These are phyloP conservation scores for Enhydra lutris DNA, from an alignment of 2,113 vertebrate genomes.

Conservation along the genomic window DNA sequence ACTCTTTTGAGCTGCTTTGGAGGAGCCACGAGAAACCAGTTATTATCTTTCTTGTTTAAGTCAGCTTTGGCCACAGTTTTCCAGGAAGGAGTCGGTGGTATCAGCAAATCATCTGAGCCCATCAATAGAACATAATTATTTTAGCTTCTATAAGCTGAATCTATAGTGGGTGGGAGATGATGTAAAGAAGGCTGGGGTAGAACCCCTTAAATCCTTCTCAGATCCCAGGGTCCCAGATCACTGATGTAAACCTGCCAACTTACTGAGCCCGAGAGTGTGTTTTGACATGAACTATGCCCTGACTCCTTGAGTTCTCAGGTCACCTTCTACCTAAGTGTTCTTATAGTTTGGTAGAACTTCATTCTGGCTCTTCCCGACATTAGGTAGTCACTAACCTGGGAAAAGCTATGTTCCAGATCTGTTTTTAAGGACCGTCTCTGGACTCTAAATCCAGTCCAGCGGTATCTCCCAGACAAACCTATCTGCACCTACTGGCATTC, in stretches of 20 bases:
- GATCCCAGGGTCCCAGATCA: not conserved
- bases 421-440: not conserved
- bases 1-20: not conserved
- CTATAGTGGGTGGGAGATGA: not conserved
- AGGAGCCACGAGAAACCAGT: not conserved
- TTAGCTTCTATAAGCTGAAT: not conserved
- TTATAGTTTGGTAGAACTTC: not conserved
- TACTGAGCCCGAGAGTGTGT: not conserved
- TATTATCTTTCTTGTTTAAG: not conserved
- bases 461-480: not conserved
- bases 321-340: not conserved
- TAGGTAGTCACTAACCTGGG: not conserved
- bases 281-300: not conserved
- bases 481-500: not conserved
- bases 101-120: not conserved
- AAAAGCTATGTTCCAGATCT: not conserved
- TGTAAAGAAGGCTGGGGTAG: not conserved
- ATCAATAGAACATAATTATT: not conserved
- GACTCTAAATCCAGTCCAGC: not conserved
- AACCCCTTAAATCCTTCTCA: not conserved
- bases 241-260: not conserved
- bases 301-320: not conserved
- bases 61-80: not conserved
- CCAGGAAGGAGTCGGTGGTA: not conserved
- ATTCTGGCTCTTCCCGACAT: not conserved